Base-by-base conservation (phyloP, 2,888 invertebrate species). In the Drosophila gaucha region DNA sequence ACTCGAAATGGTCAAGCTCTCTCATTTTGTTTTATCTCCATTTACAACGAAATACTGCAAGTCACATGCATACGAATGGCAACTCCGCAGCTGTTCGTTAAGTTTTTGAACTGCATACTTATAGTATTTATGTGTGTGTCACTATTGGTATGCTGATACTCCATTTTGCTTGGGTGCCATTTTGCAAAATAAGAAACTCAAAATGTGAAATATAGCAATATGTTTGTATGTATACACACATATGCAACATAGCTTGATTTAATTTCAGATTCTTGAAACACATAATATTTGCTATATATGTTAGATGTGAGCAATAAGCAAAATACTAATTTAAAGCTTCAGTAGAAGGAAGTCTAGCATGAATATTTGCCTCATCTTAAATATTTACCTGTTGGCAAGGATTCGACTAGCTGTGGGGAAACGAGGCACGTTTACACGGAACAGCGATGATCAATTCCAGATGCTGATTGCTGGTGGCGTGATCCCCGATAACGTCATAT, bases 381-480 rank as follows among this genome's bases (percentile, higher is more conserved):
- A n/a, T 0, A 8, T 66, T 6, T 50, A 33, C 10, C 26, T 74
- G 8, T 30, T 44, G 30, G 1, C 16, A 18, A 3, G 35, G 10
- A 6, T 24, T 8, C 38, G 30, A n/a, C 20, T 51, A 5, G 22
- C 33, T 5, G 6, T 44, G 43, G 62, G 47, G 5, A 47, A 16
- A 10, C 75, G 60, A 1, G 76, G 74, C 24, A 62, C 60, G 3
- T 38, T 75, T 24, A 38, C 33, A 4, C 35, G 46, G 6, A 46
- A 39, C 3, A 49, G 39, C 12, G 86, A 82, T 47, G 75, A 78
- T 1, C 14, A 67, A 2, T 82, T 82, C 6, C 65, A 85, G 31
- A 51, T 82, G 67, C 41, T 82, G 0, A 75, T 82, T 14, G 39
- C 80, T 8, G 86, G 86, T 10, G 82, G 82, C 6, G 1, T 60